phyloP scores from a whole-genome alignment of 2,113 vertebrate genomes.

The Rhinichthys klamathensis region DNA sequence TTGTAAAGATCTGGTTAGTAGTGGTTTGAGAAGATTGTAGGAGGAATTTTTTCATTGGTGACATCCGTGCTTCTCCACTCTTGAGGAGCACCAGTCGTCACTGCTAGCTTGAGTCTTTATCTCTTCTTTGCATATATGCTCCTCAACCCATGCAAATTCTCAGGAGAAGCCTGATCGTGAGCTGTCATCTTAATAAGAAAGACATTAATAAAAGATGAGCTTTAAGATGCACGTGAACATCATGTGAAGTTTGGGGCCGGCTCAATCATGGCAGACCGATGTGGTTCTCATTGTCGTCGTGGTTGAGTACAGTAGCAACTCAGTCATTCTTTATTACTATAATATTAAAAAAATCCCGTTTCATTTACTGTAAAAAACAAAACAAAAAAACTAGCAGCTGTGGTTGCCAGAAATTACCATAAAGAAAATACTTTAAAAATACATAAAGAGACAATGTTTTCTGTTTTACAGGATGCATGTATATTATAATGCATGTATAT shows the following conservation, averaged over 20 bases:
- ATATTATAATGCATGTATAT: too few species aligned
- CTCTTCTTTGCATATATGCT: conserved; percentile 44
- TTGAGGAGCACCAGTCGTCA: neutral
- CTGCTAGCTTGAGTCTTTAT: neutral
- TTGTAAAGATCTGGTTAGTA: neutral
- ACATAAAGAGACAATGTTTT: too few species aligned
- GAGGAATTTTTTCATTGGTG: neutral
- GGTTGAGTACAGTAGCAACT: neutral
- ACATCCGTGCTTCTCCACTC: neutral
- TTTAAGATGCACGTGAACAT: conserved; percentile 72
- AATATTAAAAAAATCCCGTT: too few species aligned
- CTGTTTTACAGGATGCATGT: too few species aligned
- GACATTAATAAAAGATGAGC: conserved; percentile 75
- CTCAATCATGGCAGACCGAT: conserved; percentile 68
- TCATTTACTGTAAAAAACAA: too few species aligned
- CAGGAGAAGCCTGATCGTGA: conserved; percentile 57
- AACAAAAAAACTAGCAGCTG: too few species aligned
- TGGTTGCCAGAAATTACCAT: too few species aligned
- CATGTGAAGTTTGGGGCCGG: conserved; percentile 66
- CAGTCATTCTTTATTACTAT: neutral
- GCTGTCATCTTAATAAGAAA: conserved; percentile 68
- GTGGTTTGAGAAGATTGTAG: neutral
- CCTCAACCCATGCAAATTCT: conserved; percentile 52
- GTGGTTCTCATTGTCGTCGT: conserved; percentile 50
- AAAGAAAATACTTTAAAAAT: too few species aligned